A percentile compares a stretch with the other conserved stretches of the same genome.
phyloP scores from a whole-genome alignment of 2,888 invertebrate species.

The Cabera pusaria region DNA sequence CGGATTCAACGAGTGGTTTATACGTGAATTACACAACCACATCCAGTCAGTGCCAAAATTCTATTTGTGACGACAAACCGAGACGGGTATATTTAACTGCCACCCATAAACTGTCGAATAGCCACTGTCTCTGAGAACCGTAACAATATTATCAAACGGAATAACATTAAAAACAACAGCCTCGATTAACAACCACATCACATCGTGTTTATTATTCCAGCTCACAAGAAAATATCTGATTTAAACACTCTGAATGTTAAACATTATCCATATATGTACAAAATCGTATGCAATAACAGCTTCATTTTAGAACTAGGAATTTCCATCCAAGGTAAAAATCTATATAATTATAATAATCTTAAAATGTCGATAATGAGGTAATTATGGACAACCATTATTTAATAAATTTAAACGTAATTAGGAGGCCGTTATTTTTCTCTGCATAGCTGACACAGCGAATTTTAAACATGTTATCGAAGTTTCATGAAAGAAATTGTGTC shows the following conservation, averaged over 20 bases:
- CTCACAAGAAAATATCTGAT: conserved; percentile 17
- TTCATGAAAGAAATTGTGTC: conserved; percentile 33
- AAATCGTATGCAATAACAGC: conserved; percentile 7
- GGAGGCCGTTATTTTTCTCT: no score
- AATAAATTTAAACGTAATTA: no score
- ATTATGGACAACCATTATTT: no score
- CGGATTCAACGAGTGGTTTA: conserved; percentile 74
- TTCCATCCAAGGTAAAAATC: no score
- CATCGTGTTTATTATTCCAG: conserved; percentile 19
- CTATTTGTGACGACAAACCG: conserved; percentile 81
- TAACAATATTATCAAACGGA: conserved; percentile 47
- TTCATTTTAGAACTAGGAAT: background rate
- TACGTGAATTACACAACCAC: conserved; percentile 80
- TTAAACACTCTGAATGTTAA: conserved; percentile 8
- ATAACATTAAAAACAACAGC: conserved; percentile 33
- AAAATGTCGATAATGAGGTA: no score
- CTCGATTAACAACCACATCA: conserved; percentile 26
- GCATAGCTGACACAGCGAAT: no score
- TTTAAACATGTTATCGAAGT: no score
- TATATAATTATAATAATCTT: no score
- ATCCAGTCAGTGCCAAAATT: conserved; percentile 81
- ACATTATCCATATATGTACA: conserved; percentile 10
- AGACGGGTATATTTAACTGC: conserved; percentile 81
- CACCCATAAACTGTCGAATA: conserved; percentile 80
- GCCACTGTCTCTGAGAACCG: conserved; percentile 62